Evolutionary conservation across 2,113 vertebrate species (phyloP).

Genomic region (Nicator chloris): DNA sequence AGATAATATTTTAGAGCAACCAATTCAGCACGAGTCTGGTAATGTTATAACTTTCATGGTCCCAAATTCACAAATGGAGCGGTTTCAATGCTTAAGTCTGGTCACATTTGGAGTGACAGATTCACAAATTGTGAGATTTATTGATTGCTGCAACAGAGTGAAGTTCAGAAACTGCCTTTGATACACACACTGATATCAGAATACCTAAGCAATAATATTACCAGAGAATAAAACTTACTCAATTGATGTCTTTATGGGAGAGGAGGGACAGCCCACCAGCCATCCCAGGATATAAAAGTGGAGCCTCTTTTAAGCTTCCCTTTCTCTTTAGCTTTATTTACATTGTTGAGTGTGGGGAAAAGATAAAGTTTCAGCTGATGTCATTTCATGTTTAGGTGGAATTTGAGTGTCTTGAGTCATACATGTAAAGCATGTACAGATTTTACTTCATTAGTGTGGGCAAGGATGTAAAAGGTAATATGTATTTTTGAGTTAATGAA

Average conservation of each 20-base stretch:
- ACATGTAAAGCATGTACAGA: not conserved
- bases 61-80: not conserved
- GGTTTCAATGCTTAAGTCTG: not conserved
- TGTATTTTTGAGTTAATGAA: not conserved
- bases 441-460: not conserved
- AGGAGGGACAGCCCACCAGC: not conserved
- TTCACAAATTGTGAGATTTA: not conserved
- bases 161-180: not conserved
- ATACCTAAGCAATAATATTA: not conserved
- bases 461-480: not conserved
- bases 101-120: not conserved
- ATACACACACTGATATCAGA: not conserved
- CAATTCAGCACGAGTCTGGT: not conserved
- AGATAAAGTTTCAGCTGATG: not conserved
- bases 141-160: not conserved
- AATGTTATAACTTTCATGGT: not conserved
- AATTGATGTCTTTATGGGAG: not conserved
- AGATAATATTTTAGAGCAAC: not conserved
- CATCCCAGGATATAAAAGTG: not conserved
- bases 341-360: not conserved
- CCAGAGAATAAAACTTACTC: not conserved
- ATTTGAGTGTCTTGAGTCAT: not conserved
- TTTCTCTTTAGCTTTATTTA: not conserved
- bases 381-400: not conserved
- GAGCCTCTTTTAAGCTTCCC: not conserved